Base-by-base conservation (phyloP, 2,888 invertebrate genomes). In the Nomada flava region DNA sequence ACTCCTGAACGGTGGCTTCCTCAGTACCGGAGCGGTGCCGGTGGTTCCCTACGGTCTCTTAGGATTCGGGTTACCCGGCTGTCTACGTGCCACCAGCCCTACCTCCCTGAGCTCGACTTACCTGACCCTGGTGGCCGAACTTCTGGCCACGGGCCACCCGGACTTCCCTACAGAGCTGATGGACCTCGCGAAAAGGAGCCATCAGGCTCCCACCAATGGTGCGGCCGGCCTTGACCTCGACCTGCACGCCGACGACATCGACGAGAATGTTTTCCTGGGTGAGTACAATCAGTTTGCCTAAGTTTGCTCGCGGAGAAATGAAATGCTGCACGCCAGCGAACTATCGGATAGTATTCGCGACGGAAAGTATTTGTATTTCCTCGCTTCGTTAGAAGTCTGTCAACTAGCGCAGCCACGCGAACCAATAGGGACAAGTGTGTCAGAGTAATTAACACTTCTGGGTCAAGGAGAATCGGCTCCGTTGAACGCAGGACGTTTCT, bases 1-100 rank as follows among this genome's bases (percentile, higher is more conserved):
- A 92, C 92, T 93, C 84, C 90, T 93, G 90, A 93, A 93, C 93
- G 93, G 93, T 89, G 93, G 93, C 88, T 92, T 93, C 89, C 93
- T 93, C 92, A 93, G 93, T 91, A 92, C 93, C 91, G 93, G 93
- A 89, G 92, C 93, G 88, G 92, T 93, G 85, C 91, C 93, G 88
- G 92, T 92, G 90, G 92, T 93, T 89, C 92, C 93, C 86, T 92
- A 91, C 89, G 91, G 93, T 88, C 91, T 92, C 83, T 88, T 92
- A 90, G 92, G 93, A 87, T 91, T 92, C 89, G 92, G 93, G 93
- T 89, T 93, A 81, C 93, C 93, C 80, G 93, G 93, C 79, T 93
- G 93, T 84, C 90, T 93, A 76, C 92, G 92, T 75, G 92, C 92
- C 84, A 92, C 92, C 83, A 92, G 91, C 78, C 92, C 92, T 20